phyloP scores from a whole-genome alignment of 2,113 vertebrate species.

The Myotis brandtii region DNA sequence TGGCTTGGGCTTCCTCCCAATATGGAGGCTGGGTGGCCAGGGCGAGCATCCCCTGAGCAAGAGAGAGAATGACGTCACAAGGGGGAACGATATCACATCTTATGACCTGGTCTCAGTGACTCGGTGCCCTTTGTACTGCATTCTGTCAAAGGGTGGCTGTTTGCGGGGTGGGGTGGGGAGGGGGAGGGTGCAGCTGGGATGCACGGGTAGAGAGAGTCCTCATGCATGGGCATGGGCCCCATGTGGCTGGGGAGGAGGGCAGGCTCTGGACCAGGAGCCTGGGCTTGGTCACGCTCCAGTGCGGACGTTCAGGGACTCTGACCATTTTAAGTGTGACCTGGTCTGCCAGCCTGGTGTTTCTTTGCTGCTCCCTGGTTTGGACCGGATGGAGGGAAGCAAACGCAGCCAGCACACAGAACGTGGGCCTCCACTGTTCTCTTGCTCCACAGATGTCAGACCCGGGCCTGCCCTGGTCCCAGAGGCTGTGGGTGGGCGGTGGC shows the following conservation, averaged over 20 bases:
- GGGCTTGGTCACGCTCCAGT: neutral
- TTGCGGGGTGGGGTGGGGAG: neutral
- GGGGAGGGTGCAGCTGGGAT: neutral
- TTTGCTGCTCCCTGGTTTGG: neutral
- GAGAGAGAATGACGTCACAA: too few species aligned
- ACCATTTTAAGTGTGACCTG: neutral
- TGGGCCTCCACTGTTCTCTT: neutral
- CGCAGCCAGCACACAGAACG: neutral
- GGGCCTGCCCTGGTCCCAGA: neutral
- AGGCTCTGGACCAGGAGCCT: neutral
- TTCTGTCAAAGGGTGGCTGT: too few species aligned
- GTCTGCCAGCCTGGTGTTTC: neutral
- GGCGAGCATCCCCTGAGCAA: neutral
- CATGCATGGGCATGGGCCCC: rapidly evolving
- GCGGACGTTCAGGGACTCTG: neutral
- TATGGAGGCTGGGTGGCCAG: neutral
- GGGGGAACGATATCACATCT: too few species aligned
- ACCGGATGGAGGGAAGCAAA: neutral
- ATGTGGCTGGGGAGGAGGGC: too few species aligned
- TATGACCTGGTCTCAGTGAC: neutral
- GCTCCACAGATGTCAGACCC: neutral
- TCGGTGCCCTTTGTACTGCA: neutral
- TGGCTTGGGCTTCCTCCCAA: neutral
- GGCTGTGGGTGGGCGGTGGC: neutral
- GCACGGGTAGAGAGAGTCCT: neutral